Evolutionary conservation across 2,888 invertebrate genomes (phyloP), one percentile per base, ranked within the genome.

Genomic region (Aleiodes alternator): DNA sequence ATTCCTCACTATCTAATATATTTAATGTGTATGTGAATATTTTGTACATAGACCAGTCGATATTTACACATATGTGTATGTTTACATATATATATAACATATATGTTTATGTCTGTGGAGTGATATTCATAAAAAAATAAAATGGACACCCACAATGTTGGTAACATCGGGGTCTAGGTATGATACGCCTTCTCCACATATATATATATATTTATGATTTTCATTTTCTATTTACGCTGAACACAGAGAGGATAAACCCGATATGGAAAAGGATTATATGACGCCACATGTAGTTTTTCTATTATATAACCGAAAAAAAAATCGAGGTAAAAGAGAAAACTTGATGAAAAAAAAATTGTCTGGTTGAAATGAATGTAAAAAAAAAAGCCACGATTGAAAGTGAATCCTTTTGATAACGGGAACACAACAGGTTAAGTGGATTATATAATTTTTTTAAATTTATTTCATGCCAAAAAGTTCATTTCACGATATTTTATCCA

Each of bases 101-200:
- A 23, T 23, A 23, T 23, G 23, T 23, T 23, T 23, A 23, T 23
- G 2, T 23, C 7, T 43, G 43, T 5, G 43, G 4, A 4, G 9
- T 11, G 14, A 64, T 64, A 64, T 48, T 64, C 59, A 38, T 64
- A 64, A 43, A 64, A 64, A 43, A 64, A 64, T 64, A 23, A 64
- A 43, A 48, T 64, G 43, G 23, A 38, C 64, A 64, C 64, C 64
- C 64, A 64, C 64, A 43, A 16, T 4, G 48, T 16, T 43, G 1
- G 48, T 23, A 16, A 64, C 64, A 43, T 43, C 64, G 8, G 48
- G 34, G 5, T 34, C 16, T 48, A 64, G 23, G 16, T 61, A 12
- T 14, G 61, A 61, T 61, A 61, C 8, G 43, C 14, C 38, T 43
- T 16, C 9, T 64, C 64, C 12, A 23, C 38, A 6, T 53, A 53